Evolutionary conservation across 2,113 vertebrate species (phyloP).

Genomic region (Dryoscopus gambensis): DNA sequence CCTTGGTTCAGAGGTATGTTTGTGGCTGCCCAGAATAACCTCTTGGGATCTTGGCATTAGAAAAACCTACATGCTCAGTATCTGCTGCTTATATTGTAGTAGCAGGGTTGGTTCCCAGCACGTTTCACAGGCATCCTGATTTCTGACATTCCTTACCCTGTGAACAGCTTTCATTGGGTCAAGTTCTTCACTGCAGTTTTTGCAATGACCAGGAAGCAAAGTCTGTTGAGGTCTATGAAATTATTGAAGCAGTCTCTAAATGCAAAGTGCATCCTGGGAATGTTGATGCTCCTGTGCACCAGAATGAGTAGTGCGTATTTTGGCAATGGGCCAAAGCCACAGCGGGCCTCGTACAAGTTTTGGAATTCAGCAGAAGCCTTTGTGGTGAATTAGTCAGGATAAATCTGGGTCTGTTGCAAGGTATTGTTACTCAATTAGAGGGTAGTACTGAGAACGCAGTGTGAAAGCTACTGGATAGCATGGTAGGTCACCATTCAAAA

Average conservation of each 20-base stretch:
- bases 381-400: not conserved
- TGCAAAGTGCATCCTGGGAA: not conserved
- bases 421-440: not conserved
- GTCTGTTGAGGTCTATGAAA: not conserved
- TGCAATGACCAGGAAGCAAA: not conserved
- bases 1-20: not conserved
- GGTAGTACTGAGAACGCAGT: not conserved
- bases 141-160: not conserved
- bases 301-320: not conserved
- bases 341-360: rapidly evolving
- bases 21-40: not conserved
- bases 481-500: not conserved
- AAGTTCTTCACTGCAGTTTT: not conserved
- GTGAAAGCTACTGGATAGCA: not conserved
- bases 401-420: not conserved
- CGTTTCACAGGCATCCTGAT: not conserved
- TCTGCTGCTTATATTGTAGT: not conserved
- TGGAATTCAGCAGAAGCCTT: not conserved
- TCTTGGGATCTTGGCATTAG: not conserved
- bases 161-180: not conserved
- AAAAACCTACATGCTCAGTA: not conserved
- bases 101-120: not conserved
- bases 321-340: not conserved
- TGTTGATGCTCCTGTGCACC: not conserved
- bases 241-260: not conserved